Evolutionary conservation across 2,888 invertebrate species (phyloP).

Genomic region (Rotaria magnacalcarata): DNA sequence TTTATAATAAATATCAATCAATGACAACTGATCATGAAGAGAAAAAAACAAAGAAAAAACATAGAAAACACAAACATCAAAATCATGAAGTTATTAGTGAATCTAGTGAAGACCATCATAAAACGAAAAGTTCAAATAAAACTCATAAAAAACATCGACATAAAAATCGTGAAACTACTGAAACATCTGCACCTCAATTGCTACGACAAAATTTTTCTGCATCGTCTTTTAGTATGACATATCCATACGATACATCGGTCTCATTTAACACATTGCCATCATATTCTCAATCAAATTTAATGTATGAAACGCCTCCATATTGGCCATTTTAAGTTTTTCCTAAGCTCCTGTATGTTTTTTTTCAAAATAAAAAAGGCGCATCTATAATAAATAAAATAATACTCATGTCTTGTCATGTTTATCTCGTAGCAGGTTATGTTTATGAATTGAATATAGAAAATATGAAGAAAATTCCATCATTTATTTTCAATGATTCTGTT

Average conservation of each 20-base stretch:
- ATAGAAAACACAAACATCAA: background rate
- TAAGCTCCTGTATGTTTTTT: background rate
- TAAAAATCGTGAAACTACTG: background rate
- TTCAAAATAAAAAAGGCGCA: background rate
- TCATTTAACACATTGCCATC: background rate
- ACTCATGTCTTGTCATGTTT: background rate
- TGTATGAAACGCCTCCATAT: background rate
- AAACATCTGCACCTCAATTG: background rate
- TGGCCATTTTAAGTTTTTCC: background rate
- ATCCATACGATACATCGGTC: background rate
- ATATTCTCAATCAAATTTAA: too few species aligned
- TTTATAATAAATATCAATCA: background rate
- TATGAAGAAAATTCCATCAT: background rate
- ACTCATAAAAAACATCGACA: background rate
- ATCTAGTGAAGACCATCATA: background rate
- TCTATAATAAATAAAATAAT: background rate
- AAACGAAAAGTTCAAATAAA: background rate
- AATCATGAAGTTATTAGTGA: background rate
- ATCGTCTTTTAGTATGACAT: background rate
- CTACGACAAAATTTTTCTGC: background rate
- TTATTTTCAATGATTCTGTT: background rate
- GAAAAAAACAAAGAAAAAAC: background rate
- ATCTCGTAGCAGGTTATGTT: background rate
- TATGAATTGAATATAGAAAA: conserved; percentile 15
- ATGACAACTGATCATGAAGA: background rate